phyloP scores from a whole-genome alignment of 2,888 invertebrate species.

The Platerodrilus igneus region DNA sequence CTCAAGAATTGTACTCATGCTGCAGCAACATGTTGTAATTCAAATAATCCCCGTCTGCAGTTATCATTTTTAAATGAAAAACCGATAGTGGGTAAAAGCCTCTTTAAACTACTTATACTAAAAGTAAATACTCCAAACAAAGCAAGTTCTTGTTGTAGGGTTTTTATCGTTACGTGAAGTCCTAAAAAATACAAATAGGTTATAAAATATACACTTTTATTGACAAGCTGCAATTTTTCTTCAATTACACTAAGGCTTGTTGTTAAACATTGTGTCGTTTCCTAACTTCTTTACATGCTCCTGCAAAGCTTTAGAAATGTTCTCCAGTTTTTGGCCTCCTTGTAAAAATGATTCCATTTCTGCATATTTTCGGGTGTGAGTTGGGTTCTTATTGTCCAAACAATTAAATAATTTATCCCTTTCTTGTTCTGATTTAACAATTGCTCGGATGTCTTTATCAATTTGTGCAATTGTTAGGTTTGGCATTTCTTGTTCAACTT shows the following conservation, averaged over 20 bases:
- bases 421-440: slow-evolving; percentile 23
- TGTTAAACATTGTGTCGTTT: slow-evolving; percentile 9
- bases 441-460: slow-evolving; percentile 27
- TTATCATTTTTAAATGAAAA: no score
- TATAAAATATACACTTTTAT: slow-evolving; percentile 4
- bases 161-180: no score
- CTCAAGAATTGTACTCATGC: no score
- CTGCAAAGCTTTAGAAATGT: slow-evolving; percentile 15
- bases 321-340: slow-evolving; percentile 26
- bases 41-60: no score
- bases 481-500: no score
- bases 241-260: slow-evolving; percentile 6
- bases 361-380: slow-evolving; percentile 22
- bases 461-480: slow-evolving; percentile 28
- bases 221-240: slow-evolving; percentile 7
- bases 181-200: no score
- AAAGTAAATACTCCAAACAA: no score
- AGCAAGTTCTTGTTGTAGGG: no score
- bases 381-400: slow-evolving; percentile 25
- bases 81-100: no score
- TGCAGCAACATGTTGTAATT: no score
- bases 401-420: slow-evolving; percentile 24
- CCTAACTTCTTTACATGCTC: slow-evolving; percentile 19
- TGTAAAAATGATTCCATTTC: slow-evolving; percentile 28
- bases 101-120: no score